Base-by-base conservation (phyloP, 1,140 invertebrate genomes). In the Subanguina moxae region DNA sequence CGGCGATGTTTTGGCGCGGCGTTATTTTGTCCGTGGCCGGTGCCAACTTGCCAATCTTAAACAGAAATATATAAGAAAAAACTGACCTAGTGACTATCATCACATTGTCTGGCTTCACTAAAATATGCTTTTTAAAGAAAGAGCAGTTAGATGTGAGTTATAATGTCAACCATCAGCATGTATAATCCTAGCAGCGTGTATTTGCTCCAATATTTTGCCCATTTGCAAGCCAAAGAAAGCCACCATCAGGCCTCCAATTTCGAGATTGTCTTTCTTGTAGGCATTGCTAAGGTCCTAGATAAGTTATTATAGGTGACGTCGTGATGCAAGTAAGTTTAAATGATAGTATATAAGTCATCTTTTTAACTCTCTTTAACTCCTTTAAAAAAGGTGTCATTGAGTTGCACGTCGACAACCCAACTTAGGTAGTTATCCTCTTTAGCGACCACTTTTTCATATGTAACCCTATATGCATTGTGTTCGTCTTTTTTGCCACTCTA, bases 101-200 rank as follows among this genome's bases (percentile, higher is more conserved):
- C 15, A 75, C 30, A 46, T 75, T 75, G 57, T 75, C 73, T 17
- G 73, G 73, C 30, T 75, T 75, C 15, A 76, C 23, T 52, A 52
- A 52, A 52, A 21, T 15, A 52, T 3, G 8, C 3, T 19, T 52
- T 7, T 5, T 15, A 21, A 21, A 52, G 3, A 21, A 52, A 21
- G n/a, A 7, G 3, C 48, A 52, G 48, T 21, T 15, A 52, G 48
- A 8, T 52, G 3, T 15, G 15, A 3, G 17, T 21, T 21, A 15
- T 52, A 7, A 25, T 7, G 17, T 15, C 8, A 3, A 52, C 48
- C 48, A 48, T 75, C 73, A 5, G 70, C 76, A 46, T 75, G 73
- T 15, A 75, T 76, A 25, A 75, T 75, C 46, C 46, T 23, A 9
- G 72, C 72, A 9, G 62, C 48, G 27, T 75, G 71, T 15, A 78